phyloP scores from a whole-genome alignment of 2,113 vertebrate species.

The Python bivittatus region DNA sequence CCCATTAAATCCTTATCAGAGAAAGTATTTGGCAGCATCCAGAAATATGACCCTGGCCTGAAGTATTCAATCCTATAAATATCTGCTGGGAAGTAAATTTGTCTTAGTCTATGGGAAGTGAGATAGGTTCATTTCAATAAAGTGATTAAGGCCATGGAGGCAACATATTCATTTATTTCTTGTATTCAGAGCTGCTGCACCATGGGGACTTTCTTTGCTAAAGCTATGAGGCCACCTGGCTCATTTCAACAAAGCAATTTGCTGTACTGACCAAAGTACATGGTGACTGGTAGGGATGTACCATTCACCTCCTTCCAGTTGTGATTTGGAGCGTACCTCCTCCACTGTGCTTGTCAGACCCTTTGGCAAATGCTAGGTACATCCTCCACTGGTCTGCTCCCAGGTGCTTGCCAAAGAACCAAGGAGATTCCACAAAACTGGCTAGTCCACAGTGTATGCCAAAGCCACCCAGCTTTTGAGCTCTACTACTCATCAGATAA shows the following conservation, averaged over 20 bases:
- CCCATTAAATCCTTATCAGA: neutral
- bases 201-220: neutral
- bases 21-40: slow-evolving; percentile 41
- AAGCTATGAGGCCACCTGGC: neutral
- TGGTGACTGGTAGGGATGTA: neutral
- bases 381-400: neutral
- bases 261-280: neutral
- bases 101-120: neutral
- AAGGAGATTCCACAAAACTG: neutral
- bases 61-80: neutral
- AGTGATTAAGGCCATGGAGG: neutral
- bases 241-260: neutral
- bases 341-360: neutral
- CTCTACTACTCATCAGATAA: no score
- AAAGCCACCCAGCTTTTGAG: no score
- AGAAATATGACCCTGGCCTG: slow-evolving; percentile 13
- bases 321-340: neutral
- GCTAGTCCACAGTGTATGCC: neutral
- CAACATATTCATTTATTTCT: neutral
- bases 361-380: neutral
- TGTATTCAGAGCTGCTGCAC: neutral
- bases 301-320: neutral
- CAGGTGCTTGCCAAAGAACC: neutral
- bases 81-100: neutral
- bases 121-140: neutral